phyloP scores from a whole-genome alignment of 2,797 vertebrate genomes.

The Choloepus didactylus region DNA sequence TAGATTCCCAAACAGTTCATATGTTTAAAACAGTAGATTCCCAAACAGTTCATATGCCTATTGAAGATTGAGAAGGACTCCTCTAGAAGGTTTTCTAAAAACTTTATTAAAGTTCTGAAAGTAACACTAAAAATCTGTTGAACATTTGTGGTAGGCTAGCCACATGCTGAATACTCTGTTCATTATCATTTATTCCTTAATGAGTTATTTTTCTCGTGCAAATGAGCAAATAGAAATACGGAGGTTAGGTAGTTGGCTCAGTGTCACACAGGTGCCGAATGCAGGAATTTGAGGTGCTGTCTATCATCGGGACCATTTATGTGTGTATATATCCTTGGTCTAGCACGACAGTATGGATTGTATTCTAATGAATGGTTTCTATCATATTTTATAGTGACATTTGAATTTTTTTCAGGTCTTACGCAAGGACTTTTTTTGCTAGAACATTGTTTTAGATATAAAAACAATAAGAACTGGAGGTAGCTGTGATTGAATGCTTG shows the following conservation, averaged over 20 bases:
- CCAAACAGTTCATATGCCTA: background rate
- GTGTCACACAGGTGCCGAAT: background rate
- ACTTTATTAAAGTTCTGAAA: background rate
- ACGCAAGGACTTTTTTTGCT: slow-evolving; percentile 14
- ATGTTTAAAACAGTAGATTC: background rate
- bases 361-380: background rate
- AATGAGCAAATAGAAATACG: background rate
- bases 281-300: background rate
- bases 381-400: background rate
- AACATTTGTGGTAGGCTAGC: background rate
- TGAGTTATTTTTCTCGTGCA: background rate
- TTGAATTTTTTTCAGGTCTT: slow-evolving; percentile 19
- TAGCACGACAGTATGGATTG: background rate
- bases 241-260: background rate
- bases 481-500: background rate
- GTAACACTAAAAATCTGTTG: slow-evolving; percentile 25
- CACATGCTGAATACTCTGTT: background rate
- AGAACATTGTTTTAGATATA: background rate
- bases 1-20: too few relatives aligned
- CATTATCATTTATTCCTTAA: background rate
- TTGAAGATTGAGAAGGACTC: background rate
- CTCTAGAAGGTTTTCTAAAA: slow-evolving; percentile 5
- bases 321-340: background rate
- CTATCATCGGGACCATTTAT: background rate
- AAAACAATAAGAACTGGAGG: slow-evolving; percentile 17